Evolutionary conservation across 2,113 vertebrate species (phyloP), one percentile per base, ranked within the genome.

Genomic region (Oreochromis niloticus): DNA sequence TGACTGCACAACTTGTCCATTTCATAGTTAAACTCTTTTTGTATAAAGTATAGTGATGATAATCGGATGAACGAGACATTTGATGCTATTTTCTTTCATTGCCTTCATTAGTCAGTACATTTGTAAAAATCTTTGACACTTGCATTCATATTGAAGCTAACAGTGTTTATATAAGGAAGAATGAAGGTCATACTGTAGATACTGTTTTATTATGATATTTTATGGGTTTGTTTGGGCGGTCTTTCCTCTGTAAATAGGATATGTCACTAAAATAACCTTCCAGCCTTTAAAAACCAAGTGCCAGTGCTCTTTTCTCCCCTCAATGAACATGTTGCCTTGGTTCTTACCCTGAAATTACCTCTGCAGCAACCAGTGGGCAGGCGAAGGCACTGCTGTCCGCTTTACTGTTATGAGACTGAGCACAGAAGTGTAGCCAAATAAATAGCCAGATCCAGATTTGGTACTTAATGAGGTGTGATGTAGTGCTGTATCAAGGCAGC

Each of bases 381-480:
- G 19, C 36, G 9, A 61, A 75, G 39, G 22, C 27, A 2, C 55
- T 39, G 87, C 84, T 81, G 59, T n/a, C 13, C 32, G 61, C 80
- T 50, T 89, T 34, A 79, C 24, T 68, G 82, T 85, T 59, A 88
- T 46, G 27, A 56, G 54, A 59, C 43, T 16, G 52, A 83, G 59
- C 79, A 46, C 52, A 80, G 54, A 75, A 81, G 68, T 86, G 81
- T 16, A 66, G 86, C 78, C 87, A 73, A 89, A 88, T 59, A 56
- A 82, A 82, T 8, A 84, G 57, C 55, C 88, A 68, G 43, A 90
- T 89, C 86, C 83, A 89, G 85, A 92, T 93, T 91, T 84, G 82
- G 50, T 56, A 57, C 63, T 41, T 90, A 93, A 94, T 93, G 90
- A 90, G 90, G 89, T 91, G 88, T 93, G 92, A 87, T 88, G 87